Evolutionary conservation across 2,888 invertebrate genomes (phyloP).

Genomic region (Anodontia alba): DNA sequence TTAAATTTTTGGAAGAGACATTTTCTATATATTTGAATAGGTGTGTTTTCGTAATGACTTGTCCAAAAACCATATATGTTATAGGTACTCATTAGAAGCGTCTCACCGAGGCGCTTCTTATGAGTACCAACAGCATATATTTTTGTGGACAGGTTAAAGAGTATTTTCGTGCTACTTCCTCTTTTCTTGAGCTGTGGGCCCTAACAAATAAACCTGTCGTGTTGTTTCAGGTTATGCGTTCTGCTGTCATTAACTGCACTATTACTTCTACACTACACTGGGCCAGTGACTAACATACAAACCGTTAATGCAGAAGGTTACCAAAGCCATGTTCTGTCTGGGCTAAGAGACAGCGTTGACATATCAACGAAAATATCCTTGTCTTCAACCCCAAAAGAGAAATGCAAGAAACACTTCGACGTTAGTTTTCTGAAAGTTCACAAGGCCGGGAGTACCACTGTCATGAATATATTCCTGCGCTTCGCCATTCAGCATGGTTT

Average conservation of each 20-base stretch:
- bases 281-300: background rate
- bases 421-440: constrained; percentile 76
- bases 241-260: constrained; percentile 2
- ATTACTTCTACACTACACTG: constrained; percentile 12
- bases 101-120: too few species aligned
- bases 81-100: too few species aligned
- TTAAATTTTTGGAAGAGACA: too few species aligned
- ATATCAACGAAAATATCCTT: background rate
- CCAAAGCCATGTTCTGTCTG: background rate
- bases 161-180: too few species aligned
- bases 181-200: too few species aligned
- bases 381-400: background rate
- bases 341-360: background rate
- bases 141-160: too few species aligned
- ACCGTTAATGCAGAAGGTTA: background rate
- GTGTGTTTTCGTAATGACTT: too few species aligned
- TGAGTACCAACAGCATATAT: too few species aligned
- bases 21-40: too few species aligned
- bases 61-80: too few species aligned
- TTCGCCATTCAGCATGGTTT: constrained; percentile 68
- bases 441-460: constrained; percentile 78
- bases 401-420: constrained; percentile 42
- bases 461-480: constrained; percentile 76
- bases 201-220: too few species aligned
- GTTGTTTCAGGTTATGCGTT: constrained; percentile 20